These are phyloP conservation scores for Leucophenga montana DNA, from an alignment of 2,888 invertebrate species.

Conservation along the genomic window DNA sequence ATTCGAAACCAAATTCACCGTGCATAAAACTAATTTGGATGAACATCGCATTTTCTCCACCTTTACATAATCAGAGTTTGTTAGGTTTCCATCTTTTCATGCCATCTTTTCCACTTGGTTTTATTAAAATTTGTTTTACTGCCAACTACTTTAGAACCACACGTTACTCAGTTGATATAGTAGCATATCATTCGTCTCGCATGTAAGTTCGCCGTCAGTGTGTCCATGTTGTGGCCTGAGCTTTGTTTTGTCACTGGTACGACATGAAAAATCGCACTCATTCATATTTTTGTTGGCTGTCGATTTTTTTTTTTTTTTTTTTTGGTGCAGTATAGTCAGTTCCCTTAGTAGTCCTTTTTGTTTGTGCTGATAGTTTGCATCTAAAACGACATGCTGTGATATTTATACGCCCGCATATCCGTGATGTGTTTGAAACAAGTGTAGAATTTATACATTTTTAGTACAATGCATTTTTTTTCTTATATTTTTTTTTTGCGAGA, in stretches of 20 bases:
- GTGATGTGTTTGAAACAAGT: conserved; percentile 25
- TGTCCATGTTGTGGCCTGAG: background rate
- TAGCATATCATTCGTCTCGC: too few species aligned
- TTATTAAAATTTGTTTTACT: too few species aligned
- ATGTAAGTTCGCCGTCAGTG: background rate
- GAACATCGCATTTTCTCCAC: too few species aligned
- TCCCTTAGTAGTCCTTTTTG: background rate
- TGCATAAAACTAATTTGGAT: too few species aligned
- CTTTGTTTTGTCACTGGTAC: conserved; percentile 12
- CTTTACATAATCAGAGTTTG: too few species aligned
- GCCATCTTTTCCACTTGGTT: too few species aligned
- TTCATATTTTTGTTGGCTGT: conserved; percentile 20
- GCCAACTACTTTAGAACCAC: too few species aligned
- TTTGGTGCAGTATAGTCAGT: background rate
- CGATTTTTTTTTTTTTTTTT: conserved; percentile 8
- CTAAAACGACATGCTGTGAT: conserved; percentile 2
- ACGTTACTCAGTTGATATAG: too few species aligned
- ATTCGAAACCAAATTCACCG: too few species aligned
- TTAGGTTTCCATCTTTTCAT: too few species aligned
- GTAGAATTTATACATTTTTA: conserved; percentile 4
- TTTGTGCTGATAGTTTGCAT: background rate
- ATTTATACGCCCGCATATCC: conserved; percentile 23
- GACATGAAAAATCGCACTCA: conserved; percentile 14
- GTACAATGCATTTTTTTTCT: conserved; percentile 5
- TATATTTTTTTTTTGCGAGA: conserved; percentile 29